Conservation (phyloP, 2,888 invertebrate genomes). For the Sipha maydis region DNA sequence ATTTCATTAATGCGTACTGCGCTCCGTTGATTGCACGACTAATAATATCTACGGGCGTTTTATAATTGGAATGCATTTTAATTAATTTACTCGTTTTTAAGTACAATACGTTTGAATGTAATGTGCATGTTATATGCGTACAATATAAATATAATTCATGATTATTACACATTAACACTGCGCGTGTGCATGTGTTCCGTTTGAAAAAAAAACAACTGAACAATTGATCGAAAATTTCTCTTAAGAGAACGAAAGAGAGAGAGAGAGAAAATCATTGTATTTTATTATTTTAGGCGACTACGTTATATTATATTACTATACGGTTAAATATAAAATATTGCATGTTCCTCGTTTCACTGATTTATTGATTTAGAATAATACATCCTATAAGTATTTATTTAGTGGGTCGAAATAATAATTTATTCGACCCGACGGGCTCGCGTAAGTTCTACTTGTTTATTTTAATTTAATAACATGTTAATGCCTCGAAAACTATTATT, state of each 20-base stretch:
- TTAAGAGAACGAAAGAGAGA: neutral
- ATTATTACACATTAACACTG: neutral
- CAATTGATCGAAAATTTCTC: constrained; percentile 3
- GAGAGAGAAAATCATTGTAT: neutral
- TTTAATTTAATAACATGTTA: constrained; percentile 46
- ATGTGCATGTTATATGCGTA: neutral
- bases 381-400: constrained; percentile 23
- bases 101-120: neutral
- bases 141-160: neutral
- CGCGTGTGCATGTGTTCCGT: neutral
- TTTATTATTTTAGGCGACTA: neutral
- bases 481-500: constrained; percentile 35
- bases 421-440: constrained; percentile 39
- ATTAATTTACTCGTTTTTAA: constrained; percentile 24
- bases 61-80: neutral
- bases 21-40: neutral
- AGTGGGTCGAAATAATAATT: constrained; percentile 33
- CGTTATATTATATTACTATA: neutral
- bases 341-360: neutral
- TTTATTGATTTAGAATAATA: constrained; percentile 43
- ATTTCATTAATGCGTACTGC: neutral
- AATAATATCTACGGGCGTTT: neutral
- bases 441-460: constrained; percentile 40
- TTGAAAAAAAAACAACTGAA: neutral
- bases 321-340: constrained; percentile 14